Percentiles rank a stretch among this genome's conserved stretches.
phyloP scores from a whole-genome alignment of 2,797 vertebrate genomes.

The Sitta carolinensis region DNA sequence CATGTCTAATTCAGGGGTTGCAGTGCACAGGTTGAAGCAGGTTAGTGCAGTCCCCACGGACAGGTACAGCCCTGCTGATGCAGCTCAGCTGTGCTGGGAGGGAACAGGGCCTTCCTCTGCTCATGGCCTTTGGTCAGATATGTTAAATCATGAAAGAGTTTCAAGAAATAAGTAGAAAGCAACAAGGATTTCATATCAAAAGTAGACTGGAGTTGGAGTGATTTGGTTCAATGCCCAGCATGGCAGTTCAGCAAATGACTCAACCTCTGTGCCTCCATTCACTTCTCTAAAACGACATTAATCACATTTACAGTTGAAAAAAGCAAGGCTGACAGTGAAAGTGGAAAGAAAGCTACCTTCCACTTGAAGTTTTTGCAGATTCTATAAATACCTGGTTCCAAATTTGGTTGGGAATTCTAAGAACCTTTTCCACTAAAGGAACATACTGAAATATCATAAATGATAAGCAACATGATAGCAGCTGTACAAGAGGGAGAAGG shows the following conservation, averaged over 20 bases:
- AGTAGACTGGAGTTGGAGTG: background rate
- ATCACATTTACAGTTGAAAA: background rate
- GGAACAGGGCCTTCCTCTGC: background rate
- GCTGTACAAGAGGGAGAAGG: background rate
- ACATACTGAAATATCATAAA: background rate
- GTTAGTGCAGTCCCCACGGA: background rate
- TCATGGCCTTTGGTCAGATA: background rate
- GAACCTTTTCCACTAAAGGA: background rate
- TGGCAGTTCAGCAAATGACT: constrained; percentile 25
- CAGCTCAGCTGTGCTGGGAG: background rate
- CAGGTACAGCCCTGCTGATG: background rate
- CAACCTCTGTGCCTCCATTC: background rate
- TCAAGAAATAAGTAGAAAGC: background rate
- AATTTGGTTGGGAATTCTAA: background rate
- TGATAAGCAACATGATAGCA: background rate
- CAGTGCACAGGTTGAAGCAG: background rate
- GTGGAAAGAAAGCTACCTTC: background rate
- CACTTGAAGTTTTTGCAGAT: background rate
- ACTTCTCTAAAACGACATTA: background rate
- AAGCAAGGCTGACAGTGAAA: background rate
- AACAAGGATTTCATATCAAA: background rate
- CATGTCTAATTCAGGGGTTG: background rate
- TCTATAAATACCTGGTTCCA: background rate
- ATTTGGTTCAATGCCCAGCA: constrained; percentile 29
- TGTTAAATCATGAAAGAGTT: background rate